Base-by-base conservation (phyloP, 2,888 invertebrate species). In the Frankliniella fusca region DNA sequence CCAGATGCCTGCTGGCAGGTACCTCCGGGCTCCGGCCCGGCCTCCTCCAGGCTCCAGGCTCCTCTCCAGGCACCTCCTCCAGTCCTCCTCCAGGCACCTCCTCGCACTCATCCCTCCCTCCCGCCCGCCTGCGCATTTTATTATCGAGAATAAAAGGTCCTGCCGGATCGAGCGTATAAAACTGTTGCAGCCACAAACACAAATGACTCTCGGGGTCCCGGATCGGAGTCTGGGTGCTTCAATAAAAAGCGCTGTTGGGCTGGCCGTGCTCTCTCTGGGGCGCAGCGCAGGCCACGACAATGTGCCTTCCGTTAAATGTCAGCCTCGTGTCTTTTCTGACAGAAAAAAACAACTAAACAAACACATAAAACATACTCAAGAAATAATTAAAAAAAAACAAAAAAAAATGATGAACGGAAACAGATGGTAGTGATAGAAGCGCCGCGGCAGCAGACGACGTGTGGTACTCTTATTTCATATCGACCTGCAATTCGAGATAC, bases 91-190 rank as follows among this genome's bases (percentile, higher is more conserved):
- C 38, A 38, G 38, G 38, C 38, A 20, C 54, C 54, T 54, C 54
- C 18, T 5, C 54, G 54, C 20, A 54, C 54, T 54, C 54, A 20
- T 54, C 54, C 5, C 54, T 12, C 54, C 54, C 54, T n/a, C n/a
- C n/a, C n/a, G n/a, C n/a, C n/a, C n/a, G n/a, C n/a, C n/a, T 54
- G 54, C 54, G 70, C 70, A 76, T 76, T 76, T 76, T 76, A 76
- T 76, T 76, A 76, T 76, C 70, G 70, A 76, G 70, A 76, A 76
- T 76, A 76, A 76, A 76, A 76, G 70, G 27, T n/a, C 70, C 70
- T 76, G 23, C 27, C 23, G 70, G 70, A 76, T 76, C 70, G 70
- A 23, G 23, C 70, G 27, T 76, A 76, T 76, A 76, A 76, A 76
- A 76, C 70, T 76, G 70, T 76, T 76, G 70, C 70, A 76, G 70